phyloP scores from a whole-genome alignment of 2,797 vertebrate species.

The Cyprinodon diabolis region DNA sequence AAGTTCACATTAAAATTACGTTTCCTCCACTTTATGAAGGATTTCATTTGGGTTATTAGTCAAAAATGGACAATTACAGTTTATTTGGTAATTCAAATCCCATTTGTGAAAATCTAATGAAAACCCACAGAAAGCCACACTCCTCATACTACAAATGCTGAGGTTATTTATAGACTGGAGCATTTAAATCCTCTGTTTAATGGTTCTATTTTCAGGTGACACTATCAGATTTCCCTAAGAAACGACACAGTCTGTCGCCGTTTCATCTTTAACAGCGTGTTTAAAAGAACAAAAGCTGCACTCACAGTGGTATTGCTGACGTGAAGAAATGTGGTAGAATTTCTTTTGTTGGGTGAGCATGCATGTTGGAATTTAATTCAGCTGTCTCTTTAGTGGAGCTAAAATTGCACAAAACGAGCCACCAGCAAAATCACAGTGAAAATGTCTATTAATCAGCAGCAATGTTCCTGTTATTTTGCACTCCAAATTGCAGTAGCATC shows the following conservation, averaged over 20 bases:
- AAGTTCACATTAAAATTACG: neutral
- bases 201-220: slow-evolving; percentile 59
- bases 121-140: neutral
- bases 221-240: slow-evolving; percentile 46
- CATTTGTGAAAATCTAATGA: neutral
- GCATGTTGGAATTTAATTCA: slow-evolving; percentile 9
- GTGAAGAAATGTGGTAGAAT: slow-evolving; percentile 5
- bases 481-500: neutral
- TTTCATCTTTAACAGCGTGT: slow-evolving; percentile 40
- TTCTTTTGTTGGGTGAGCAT: slow-evolving; percentile 15
- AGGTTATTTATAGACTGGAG: slow-evolving; percentile 9
- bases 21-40: too few relatives aligned
- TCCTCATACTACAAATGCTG: neutral
- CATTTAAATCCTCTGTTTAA: slow-evolving; percentile 52
- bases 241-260: slow-evolving; percentile 39
- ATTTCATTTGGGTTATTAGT: neutral
- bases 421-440: neutral
- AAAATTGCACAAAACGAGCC: neutral
- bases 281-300: slow-evolving; percentile 16
- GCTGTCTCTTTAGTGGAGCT: neutral
- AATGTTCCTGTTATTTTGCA: neutral
- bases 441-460: neutral
- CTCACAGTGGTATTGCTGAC: slow-evolving; percentile 26
- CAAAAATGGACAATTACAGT: neutral
- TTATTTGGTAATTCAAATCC: neutral